These are phyloP conservation scores for Ploceus nigricollis DNA, from an alignment of 2,113 vertebrate species.

Conservation along the genomic window DNA sequence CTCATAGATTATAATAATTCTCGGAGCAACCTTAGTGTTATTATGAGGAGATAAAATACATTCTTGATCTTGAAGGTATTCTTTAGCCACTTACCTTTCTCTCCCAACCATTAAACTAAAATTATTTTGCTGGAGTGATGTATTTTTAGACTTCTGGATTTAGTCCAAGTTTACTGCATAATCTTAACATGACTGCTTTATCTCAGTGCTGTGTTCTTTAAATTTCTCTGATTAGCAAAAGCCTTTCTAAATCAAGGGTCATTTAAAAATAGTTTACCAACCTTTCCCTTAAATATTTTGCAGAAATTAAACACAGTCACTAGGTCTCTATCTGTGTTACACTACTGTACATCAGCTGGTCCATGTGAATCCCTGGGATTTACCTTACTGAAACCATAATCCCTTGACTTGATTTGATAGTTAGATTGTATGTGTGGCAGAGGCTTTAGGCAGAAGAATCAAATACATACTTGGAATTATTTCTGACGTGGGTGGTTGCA, in stretches of 20 bases:
- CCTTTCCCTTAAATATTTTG: background rate
- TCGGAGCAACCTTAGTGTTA: background rate
- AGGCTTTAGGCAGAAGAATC: conserved; percentile 42
- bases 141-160: background rate
- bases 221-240: background rate
- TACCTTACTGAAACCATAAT: conserved; percentile 53
- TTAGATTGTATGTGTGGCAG: conserved; percentile 40
- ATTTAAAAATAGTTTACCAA: background rate
- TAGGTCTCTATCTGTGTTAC: background rate
- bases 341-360: background rate
- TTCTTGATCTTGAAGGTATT: background rate
- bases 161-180: background rate
- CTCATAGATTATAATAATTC: background rate
- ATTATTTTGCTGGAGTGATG: background rate
- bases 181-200: background rate
- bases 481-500: conserved; percentile 22
- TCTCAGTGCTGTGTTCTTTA: background rate
- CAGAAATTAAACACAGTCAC: background rate
- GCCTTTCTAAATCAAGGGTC: background rate
- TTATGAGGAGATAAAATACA: background rate
- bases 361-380: conserved; percentile 30
- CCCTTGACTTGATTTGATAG: conserved; percentile 54
- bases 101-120: background rate
- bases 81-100: background rate
- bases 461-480: conserved; percentile 52